A percentile compares a stretch with the other conserved stretches of the same genome.
phyloP scores from a whole-genome alignment of 2,797 vertebrate species.

The Sciaenops ocellatus region DNA sequence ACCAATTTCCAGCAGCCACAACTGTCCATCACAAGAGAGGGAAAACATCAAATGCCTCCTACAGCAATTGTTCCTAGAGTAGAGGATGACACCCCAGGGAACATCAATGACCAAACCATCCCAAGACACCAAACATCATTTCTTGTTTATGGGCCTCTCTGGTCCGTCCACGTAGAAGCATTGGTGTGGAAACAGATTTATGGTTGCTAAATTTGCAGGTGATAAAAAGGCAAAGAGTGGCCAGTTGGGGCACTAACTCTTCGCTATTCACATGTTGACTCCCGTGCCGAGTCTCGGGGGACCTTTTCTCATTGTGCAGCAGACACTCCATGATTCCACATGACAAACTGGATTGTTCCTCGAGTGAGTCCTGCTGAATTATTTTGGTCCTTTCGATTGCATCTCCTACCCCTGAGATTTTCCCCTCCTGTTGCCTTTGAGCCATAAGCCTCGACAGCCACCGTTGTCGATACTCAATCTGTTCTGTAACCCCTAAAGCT shows the following conservation, averaged over 20 bases:
- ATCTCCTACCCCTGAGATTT: conserved; percentile 82
- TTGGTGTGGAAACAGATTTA: conserved; percentile 79
- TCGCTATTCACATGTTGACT: conserved; percentile 80
- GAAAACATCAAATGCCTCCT: conserved; percentile 65
- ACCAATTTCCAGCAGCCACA: conserved; percentile 45
- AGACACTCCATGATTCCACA: conserved; percentile 82
- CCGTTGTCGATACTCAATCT: conserved; percentile 87
- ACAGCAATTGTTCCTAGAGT: conserved; percentile 73
- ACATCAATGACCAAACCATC: conserved; percentile 72
- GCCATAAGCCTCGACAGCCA: conserved; percentile 82
- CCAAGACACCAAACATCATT: conserved; percentile 74
- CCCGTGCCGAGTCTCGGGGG: conserved; percentile 66
- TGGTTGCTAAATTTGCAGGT: conserved; percentile 80
- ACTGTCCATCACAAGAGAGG: conserved; percentile 58
- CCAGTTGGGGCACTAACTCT: conserved; percentile 77
- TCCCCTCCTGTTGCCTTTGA: conserved; percentile 81
- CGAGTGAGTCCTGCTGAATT: conserved; percentile 84
- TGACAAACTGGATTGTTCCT: conserved; percentile 85
- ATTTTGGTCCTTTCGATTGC: conserved; percentile 84
- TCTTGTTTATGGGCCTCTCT: conserved; percentile 76
- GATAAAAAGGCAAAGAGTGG: conserved; percentile 79
- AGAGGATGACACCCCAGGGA: conserved; percentile 63
- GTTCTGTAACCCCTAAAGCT: conserved; percentile 86
- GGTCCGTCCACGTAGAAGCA: conserved; percentile 48
- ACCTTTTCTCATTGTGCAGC: conserved; percentile 77